phyloP scores from a whole-genome alignment of 2,113 vertebrate genomes.

The Sigmodon hispidus region DNA sequence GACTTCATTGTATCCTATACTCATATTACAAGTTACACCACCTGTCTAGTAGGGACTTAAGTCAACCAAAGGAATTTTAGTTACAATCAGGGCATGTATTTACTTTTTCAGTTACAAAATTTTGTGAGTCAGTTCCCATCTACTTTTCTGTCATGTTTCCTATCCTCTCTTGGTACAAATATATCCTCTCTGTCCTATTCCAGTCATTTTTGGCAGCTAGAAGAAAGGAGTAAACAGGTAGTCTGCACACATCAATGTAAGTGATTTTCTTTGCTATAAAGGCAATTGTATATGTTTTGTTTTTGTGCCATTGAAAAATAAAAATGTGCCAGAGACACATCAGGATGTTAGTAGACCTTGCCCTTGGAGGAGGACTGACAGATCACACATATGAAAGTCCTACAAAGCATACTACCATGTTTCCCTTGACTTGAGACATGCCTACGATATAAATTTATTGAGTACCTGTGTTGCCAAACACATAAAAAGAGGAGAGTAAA shows the following conservation, averaged over 20 bases:
- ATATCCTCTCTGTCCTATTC: not conserved
- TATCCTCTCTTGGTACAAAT: not conserved
- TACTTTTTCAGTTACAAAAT: not conserved
- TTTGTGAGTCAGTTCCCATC: not conserved
- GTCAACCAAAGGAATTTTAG: not conserved
- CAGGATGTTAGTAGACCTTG: not conserved
- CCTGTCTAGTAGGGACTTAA: not conserved
- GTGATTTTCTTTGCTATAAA: not conserved
- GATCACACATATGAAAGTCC: not conserved
- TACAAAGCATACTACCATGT: not conserved
- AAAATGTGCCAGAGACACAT: not conserved
- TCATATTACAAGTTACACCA: not conserved
- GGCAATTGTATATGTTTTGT: not conserved
- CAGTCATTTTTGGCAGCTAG: not conserved
- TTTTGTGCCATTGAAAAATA: not conserved
- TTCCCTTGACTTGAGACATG: not conserved
- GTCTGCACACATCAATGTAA: not conserved
- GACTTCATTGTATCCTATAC: not conserved
- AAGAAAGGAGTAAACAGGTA: not conserved
- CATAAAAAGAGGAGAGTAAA: not conserved
- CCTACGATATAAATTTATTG: not conserved
- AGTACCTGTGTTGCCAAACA: not conserved
- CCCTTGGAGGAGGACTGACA: not conserved
- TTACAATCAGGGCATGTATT: not conserved
- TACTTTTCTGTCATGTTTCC: not conserved